A percentile compares a stretch with the other conserved stretches of the same genome.
Conservation (phyloP, 2,797 vertebrate species). For the Phoebastria nigripes region DNA sequence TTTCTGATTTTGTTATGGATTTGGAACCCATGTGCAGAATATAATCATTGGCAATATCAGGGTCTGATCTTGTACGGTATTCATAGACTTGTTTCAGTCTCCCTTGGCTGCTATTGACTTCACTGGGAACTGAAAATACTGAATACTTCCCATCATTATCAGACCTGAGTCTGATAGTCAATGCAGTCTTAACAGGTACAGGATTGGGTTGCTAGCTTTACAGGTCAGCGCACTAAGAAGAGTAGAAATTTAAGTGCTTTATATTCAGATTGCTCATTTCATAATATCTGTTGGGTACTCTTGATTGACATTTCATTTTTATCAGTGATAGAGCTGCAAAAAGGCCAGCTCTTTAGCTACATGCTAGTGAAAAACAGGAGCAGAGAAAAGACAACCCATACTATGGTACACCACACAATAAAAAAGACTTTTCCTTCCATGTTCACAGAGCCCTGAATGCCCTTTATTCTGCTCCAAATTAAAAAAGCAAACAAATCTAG, state of each 20-base stretch:
- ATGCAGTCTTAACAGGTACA: not conserved
- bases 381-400: not conserved
- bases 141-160: not conserved
- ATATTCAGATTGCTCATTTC: not conserved
- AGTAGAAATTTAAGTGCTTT: not conserved
- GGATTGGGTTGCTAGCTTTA: not conserved
- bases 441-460: not conserved
- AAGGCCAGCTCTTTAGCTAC: not conserved
- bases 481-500: not conserved
- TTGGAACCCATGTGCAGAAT: conserved; percentile 17
- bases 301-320: conserved; percentile 21
- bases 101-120: not conserved
- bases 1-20: conserved; percentile 47
- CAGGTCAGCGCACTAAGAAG: not conserved
- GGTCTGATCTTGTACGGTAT: not conserved
- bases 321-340: not conserved
- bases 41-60: not conserved
- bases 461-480: not conserved
- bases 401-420: not conserved
- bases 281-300: not conserved
- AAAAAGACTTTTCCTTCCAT: not conserved
- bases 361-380: not conserved
- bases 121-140: not conserved
- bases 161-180: not conserved
- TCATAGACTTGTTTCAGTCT: not conserved